Conservation (phyloP, 2,888 invertebrate species). For the Lycaena phlaeas region DNA sequence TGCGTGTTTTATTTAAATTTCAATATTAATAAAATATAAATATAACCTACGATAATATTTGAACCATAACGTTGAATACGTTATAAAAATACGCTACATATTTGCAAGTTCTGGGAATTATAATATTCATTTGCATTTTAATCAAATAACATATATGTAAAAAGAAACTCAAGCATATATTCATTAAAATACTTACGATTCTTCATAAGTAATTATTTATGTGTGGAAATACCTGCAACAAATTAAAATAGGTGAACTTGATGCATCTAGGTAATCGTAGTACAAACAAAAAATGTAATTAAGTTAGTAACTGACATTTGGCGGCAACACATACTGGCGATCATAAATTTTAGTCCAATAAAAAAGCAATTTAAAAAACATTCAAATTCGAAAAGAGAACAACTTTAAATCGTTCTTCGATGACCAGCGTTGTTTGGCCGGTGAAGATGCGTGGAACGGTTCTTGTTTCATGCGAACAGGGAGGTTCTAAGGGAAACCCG, state of each 20-base stretch:
- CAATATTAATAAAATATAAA: background rate
- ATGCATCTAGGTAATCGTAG: conserved; percentile 21
- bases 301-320: conserved; percentile 43
- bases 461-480: conserved; percentile 24
- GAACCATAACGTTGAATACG: conserved; percentile 6
- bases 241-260: conserved; percentile 21
- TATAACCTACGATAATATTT: conserved; percentile 3
- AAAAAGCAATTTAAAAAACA: conserved; percentile 67
- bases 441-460: conserved; percentile 18
- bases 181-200: conserved; percentile 6
- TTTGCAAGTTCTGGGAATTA: conserved; percentile 8
- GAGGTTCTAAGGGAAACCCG: conserved; percentile 21
- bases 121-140: conserved; percentile 8
- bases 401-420: conserved; percentile 26
- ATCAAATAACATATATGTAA: conserved; percentile 4
- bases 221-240: conserved; percentile 30
- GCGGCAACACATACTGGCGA: conserved; percentile 47
- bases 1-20: background rate
- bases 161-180: conserved; percentile 6
- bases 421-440: conserved; percentile 29
- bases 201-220: conserved; percentile 16
- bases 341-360: conserved; percentile 65
- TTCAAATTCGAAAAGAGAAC: conserved; percentile 56
- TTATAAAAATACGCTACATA: conserved; percentile 6
- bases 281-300: conserved; percentile 32